These are phyloP conservation scores for Branchellion lobata DNA, from an alignment of 2,888 invertebrate genomes.

Conservation along the genomic window DNA sequence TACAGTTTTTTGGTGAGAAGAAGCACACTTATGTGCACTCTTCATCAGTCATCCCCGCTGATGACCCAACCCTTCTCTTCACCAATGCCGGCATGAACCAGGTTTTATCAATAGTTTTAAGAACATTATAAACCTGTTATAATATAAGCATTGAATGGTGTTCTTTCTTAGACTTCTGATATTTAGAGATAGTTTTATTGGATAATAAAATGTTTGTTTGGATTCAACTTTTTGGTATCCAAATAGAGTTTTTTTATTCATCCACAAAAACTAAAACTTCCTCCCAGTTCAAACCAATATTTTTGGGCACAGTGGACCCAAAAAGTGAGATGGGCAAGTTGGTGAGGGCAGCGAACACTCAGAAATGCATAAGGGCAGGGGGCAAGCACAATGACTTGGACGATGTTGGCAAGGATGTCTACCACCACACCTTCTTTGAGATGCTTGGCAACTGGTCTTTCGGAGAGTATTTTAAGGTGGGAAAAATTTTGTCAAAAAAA, in stretches of 20 bases:
- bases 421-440: conserved; percentile 99
- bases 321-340: conserved; percentile 90
- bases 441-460: conserved; percentile 99
- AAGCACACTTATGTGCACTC: conserved; percentile 91
- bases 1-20: conserved; percentile 80
- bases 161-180: too few relatives aligned
- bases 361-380: conserved; percentile 98
- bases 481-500: too few relatives aligned
- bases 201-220: background rate
- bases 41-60: conserved; percentile 91
- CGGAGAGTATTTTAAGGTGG: conserved; percentile 95
- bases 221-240: background rate
- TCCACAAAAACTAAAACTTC: too few relatives aligned
- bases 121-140: background rate
- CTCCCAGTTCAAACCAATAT: conserved; percentile 89
- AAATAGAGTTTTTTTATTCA: too few relatives aligned
- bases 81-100: conserved; percentile 99
- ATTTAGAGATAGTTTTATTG: background rate
- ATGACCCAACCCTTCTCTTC: conserved; percentile 95
- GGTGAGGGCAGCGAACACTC: conserved; percentile 84
- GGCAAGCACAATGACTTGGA: conserved; percentile 99
- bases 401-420: conserved; percentile 98
- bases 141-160: too few relatives aligned
- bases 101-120: conserved; percentile 64
- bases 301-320: conserved; percentile 91